phyloP scores from a whole-genome alignment of 2,888 invertebrate genomes.

The Macrophya annulata region DNA sequence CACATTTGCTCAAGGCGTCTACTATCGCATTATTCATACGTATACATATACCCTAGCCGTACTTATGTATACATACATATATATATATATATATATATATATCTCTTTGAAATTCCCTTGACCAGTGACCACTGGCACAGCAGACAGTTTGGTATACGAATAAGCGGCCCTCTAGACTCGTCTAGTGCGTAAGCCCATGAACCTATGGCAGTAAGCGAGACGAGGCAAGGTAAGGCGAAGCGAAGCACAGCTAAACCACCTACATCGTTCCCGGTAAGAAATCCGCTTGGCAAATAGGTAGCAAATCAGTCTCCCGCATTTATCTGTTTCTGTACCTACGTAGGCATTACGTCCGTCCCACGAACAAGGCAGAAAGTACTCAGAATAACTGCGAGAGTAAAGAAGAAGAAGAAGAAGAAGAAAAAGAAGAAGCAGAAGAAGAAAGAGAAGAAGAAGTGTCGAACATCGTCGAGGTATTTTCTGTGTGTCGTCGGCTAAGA shows the following conservation, averaged over 20 bases:
- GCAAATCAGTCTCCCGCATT: conserved; percentile 41
- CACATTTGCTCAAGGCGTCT: conserved; percentile 35
- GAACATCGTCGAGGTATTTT: conserved; percentile 40
- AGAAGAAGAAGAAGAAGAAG: background rate
- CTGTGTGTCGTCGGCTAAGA: conserved; percentile 11
- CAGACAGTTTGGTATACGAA: conserved; percentile 1
- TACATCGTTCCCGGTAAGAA: conserved; percentile 10
- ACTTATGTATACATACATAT: background rate
- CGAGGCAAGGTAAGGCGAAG: background rate
- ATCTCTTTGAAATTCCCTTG: conserved; percentile 12
- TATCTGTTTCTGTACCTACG: conserved; percentile 10
- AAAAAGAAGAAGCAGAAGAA: background rate
- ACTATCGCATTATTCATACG: conserved; percentile 8
- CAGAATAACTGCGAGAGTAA: conserved; percentile 5
- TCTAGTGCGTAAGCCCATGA: background rate
- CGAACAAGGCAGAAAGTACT: conserved; percentile 18
- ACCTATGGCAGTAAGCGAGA: background rate
- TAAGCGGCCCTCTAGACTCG: background rate
- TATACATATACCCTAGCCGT: background rate
- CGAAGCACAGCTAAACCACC: conserved; percentile 28
- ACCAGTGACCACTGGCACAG: conserved; percentile 14
- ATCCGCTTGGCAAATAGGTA: conserved; percentile 45
- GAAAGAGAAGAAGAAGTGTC: conserved; percentile 6
- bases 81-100: no score
- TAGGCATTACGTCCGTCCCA: conserved; percentile 28